phyloP scores from a whole-genome alignment of 2,113 vertebrate species.

The Hiodon tergisus region DNA sequence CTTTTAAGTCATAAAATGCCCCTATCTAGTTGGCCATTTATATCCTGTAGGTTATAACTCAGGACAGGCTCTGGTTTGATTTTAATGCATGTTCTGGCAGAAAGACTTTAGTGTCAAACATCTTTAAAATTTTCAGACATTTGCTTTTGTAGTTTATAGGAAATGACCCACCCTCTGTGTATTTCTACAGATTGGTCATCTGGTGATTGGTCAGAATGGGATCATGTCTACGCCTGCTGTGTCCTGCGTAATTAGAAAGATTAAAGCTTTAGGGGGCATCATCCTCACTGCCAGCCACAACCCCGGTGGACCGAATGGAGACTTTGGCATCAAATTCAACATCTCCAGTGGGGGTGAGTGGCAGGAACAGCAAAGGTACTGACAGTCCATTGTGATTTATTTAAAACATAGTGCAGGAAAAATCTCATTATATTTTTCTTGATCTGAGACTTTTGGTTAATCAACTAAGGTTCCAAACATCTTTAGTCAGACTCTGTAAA shows the following conservation, averaged over 20 bases:
- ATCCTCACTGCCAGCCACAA: slow-evolving; percentile 98
- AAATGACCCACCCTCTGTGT: slow-evolving; percentile 2
- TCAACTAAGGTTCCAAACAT: no score
- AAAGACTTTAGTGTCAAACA: not conserved
- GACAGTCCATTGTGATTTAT: not conserved
- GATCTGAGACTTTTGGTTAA: no score
- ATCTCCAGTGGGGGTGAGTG: slow-evolving; percentile 87
- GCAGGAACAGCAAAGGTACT: not conserved
- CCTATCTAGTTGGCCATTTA: no score
- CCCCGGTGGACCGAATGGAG: slow-evolving; percentile 87
- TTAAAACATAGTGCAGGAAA: no score
- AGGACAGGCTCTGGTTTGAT: no score
- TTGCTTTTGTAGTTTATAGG: not conserved
- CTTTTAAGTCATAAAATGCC: no score
- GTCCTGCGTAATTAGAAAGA: slow-evolving; percentile 94
- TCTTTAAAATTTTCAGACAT: not conserved
- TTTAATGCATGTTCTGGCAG: not conserved
- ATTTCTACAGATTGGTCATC: slow-evolving; percentile 74
- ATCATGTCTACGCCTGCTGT: slow-evolving; percentile 96
- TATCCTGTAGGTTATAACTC: no score
- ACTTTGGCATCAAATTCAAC: slow-evolving; percentile 98
- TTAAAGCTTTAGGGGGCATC: slow-evolving; percentile 92
- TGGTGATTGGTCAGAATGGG: slow-evolving; percentile 93
- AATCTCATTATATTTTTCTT: no score
- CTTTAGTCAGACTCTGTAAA: no score